Conservation (phyloP, 1,140 invertebrate genomes). For the Diploscapter pachys region DNA sequence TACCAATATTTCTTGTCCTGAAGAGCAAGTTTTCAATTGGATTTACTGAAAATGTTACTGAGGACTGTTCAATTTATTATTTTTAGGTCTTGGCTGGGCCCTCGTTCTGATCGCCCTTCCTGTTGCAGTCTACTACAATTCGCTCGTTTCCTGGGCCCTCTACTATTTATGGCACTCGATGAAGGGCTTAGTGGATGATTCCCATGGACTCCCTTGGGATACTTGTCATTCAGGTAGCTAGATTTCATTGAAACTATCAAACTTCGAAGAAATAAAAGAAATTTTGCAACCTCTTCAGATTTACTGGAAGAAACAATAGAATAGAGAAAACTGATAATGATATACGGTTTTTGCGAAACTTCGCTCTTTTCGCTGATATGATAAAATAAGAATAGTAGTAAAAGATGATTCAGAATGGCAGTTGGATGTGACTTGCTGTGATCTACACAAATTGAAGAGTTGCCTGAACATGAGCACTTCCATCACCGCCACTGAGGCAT, state of each 20-base stretch:
- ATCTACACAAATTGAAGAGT: neutral
- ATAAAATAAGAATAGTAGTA: neutral
- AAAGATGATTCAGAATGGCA: neutral
- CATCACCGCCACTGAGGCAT: conserved; percentile 1
- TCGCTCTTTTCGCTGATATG: neutral
- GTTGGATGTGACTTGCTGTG: conserved; percentile 1
- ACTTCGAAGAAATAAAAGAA: no score
- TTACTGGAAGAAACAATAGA: no score
- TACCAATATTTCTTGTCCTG: no score
- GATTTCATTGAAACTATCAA: neutral
- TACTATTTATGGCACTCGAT: conserved; percentile 59
- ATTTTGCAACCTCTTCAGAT: no score
- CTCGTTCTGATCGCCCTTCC: conserved; percentile 61
- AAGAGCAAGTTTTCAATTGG: no score
- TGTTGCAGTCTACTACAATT: conserved; percentile 63
- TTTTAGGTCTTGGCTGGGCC: conserved; percentile 62
- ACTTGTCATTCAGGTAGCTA: conserved; percentile 37
- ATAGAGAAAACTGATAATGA: no score
- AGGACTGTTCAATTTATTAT: neutral
- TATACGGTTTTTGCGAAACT: neutral
- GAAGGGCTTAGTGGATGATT: conserved; percentile 40
- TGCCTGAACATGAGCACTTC: neutral
- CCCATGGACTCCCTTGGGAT: conserved; percentile 42
- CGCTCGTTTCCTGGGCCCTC: conserved; percentile 63
- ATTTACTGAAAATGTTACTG: no score